Base-by-base conservation (phyloP, 2,797 vertebrate species). In the Cirrhinus mrigala region DNA sequence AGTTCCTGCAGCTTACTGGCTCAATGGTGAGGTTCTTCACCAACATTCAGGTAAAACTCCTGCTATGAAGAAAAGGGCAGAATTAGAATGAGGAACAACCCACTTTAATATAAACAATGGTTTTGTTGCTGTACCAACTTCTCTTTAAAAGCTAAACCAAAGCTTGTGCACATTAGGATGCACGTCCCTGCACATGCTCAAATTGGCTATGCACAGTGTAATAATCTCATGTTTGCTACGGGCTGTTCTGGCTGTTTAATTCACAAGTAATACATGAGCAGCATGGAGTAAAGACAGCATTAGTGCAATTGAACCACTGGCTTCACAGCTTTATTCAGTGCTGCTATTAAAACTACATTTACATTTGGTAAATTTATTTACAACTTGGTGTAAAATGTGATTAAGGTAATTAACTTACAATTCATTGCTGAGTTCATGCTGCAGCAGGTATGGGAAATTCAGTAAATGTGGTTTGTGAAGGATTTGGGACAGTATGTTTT, bases 211-310 rank as follows among this genome's bases (percentile, higher is more conserved):
- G 27, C 24, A 68, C 27, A 68, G 4, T 68, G n/a, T 50, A 33
- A 68, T 66, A 50, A 66, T 50, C 60, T 37, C 60, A 66, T 50
- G 44, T 29, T 80, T 68, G 78, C 78, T 80, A 29, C 18, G 0
- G 78, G 60, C 78, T 52, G 40, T 64, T 80, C 44, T 52, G 62
- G 24, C 44, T 68, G 18, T 80, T 60, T 64, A 80, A 80, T 68
- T 68, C 46, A 64, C 27, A 29, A 20, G 60, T 18, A 68, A 29
- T 48, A 15, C 75, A 79, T 24, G 37, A 46, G 58, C 77, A 62
- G 56, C 24, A 33, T 20, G 24, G 73, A 56, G 27, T 24, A 54
- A 52, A 56, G 50, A 56, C 50, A 37, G 20, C 40, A 79, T 79
- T 79, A 58, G 18, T 77, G 29, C 52, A 76, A 76, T 76, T 56